Conservation (phyloP, 2,797 vertebrate species). For the Notolabrus celidotus region DNA sequence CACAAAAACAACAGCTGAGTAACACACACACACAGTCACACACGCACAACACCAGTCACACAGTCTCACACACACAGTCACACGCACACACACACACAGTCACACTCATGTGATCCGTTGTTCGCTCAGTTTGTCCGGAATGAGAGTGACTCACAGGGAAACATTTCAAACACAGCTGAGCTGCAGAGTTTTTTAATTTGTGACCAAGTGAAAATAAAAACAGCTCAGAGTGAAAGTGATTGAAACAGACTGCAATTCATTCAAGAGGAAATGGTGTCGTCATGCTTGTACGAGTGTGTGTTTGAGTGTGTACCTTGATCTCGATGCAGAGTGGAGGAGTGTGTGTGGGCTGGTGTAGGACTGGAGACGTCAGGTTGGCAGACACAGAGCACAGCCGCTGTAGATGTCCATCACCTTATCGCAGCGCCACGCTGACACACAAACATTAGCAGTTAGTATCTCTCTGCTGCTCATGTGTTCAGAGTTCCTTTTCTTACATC, state of each 20-base stretch:
- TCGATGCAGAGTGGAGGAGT: constrained; percentile 94
- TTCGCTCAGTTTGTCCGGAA: constrained; percentile 4
- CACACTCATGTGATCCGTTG: constrained; percentile 5
- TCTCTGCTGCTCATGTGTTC: no score
- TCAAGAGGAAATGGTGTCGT: neutral
- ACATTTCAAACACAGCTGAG: neutral
- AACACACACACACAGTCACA: neutral
- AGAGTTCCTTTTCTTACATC: no score
- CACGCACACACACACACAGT: neutral
- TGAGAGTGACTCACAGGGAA: constrained; percentile 8
- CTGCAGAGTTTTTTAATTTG: neutral
- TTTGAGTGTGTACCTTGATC: constrained; percentile 88
- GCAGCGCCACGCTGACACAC: constrained; percentile 90
- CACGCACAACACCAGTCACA: neutral
- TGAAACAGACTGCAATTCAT: no score
- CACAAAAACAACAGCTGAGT: constrained; percentile 22
- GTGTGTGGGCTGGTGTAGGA: constrained; percentile 86
- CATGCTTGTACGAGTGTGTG: constrained; percentile 10
- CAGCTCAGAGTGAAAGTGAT: no score
- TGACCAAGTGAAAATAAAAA: no score
- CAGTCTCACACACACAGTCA: neutral
- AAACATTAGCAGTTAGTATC: neutral
- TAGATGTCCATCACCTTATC: constrained; percentile 97
- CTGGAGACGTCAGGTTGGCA: constrained; percentile 93
- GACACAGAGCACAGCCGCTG: constrained; percentile 95